Conservation (phyloP, 2,797 vertebrate genomes). For the Danio jaintianensis region DNA sequence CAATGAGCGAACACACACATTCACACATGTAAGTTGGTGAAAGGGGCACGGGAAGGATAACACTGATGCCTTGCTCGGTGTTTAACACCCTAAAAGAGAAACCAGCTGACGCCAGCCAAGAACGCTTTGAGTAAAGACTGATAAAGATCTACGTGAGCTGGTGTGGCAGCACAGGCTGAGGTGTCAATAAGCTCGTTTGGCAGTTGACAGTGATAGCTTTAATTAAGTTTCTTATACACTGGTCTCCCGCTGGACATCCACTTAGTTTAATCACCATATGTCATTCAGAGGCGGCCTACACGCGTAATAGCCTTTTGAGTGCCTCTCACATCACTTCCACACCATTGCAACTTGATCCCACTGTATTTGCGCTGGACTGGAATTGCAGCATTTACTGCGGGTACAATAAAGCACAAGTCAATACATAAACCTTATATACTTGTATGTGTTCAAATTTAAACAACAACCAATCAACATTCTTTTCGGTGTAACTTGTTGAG, state of each 20-base stretch:
- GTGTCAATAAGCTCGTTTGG: conserved; percentile 68
- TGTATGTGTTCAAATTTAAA: too few relatives aligned
- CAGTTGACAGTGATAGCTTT: conserved; percentile 74
- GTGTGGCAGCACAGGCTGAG: conserved; percentile 68
- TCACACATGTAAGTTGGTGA: conserved; percentile 70
- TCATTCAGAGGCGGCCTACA: conserved; percentile 64
- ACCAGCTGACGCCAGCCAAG: conserved; percentile 36
- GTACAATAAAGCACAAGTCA: not conserved
- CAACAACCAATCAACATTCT: too few relatives aligned
- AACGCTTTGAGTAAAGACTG: conserved; percentile 45
- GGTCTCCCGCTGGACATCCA: conserved; percentile 66
- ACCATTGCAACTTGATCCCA: conserved; percentile 64
- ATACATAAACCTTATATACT: too few relatives aligned
- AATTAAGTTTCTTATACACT: conserved; percentile 75
- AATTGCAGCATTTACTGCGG: conserved; percentile 37
- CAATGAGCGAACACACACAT: conserved; percentile 68
- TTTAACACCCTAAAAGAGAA: conserved; percentile 62
- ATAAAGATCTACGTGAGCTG: conserved; percentile 72
- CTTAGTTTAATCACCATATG: conserved; percentile 60
- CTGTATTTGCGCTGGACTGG: conserved; percentile 36
- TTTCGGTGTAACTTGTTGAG: not conserved
- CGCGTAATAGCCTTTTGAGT: conserved; percentile 57
- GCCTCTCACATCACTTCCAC: conserved; percentile 64
- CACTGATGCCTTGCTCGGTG: conserved; percentile 72
- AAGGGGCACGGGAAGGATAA: conserved; percentile 66